Base-by-base conservation (phyloP, 2,113 vertebrate species). In the Paracanthobrama guichenoti region DNA sequence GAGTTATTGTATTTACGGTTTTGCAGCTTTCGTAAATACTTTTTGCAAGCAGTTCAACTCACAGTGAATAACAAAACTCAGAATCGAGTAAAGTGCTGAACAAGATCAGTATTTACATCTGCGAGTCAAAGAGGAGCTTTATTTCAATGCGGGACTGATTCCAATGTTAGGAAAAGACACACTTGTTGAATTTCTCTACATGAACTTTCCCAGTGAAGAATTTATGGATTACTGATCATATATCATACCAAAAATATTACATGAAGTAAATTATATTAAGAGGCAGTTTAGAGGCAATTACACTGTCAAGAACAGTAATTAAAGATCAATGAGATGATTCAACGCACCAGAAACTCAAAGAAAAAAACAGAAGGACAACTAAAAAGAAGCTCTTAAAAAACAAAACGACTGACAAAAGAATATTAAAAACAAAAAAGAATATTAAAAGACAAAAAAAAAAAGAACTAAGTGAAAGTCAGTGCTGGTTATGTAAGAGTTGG, bases 241-340 rank as follows among this genome's bases (percentile, higher is more conserved):
- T 83, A 60, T 85, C 35, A 84, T 80, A 87, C 28, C 59, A 57
- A 86, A 39, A 73, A 86, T 24, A 62, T 80, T 22, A 80, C 60
- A 22, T 18, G 4, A 53, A 73, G 26, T 28, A 55, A 62, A 39
- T 64, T 85, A 92, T 90, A 88, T 90, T 81, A 88, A 90, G 90
- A 90, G 81, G 83, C 85, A 88, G 87, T 86, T 91, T 90, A 77
- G 69, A 90, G 73, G 85, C 82, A 73, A 90, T 92, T 89, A 93
- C 93, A 91, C 88, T 80, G 8, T 87, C 89, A 90, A 87, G 90
- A 93, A 92, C 91, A 90, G 92, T 91, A 90, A 87, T 86, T 94
- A 96, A 96, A 93, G 94, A 67, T 31, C 79, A 89, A 85, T 57
- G 64, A 46, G 44, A 80, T 67, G 16, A 80, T 80, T 80, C 6